Evolutionary conservation across 2,888 invertebrate species (phyloP), one percentile per base, ranked within the genome.

Genomic region (Pecten maximus): DNA sequence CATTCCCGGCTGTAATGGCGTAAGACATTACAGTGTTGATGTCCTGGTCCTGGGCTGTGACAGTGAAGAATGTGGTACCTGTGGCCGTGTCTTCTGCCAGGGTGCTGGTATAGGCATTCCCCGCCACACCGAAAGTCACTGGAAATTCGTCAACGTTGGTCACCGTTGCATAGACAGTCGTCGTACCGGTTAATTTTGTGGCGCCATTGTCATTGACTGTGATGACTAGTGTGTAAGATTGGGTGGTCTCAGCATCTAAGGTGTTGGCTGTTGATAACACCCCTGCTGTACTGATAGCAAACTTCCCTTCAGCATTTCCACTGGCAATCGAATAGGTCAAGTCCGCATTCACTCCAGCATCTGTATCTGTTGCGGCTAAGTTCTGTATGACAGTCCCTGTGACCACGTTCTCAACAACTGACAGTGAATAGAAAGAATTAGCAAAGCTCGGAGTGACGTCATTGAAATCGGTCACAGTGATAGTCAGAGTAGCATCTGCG

Each of bases 1-100:
- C 98, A 96, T 99, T 99, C 3, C 99, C 99, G 1, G 91, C 90
- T 19, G 90, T 88, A 94, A 99, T 98, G 94, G 98, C 98, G 97
- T 99, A 99, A 0, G 98, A 99, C 94, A 99, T 98, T 97, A 98
- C 98, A 0, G 98, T 98, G 97, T 99, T 99, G 96, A 99, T 98
- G 96, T 99, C 99, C n/a, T 97, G 98, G 97, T 99, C 99, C 92
- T 98, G 98, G 0, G 99, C 99, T 74, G 98, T 97, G 2, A 99
- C 98, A 93, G 98, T 98, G 19, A 98, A 98, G 3, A 99, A 98
- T 8, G 98, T 98, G 1, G 98, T 98, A 0, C 99, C 99, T 4
- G 98, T 39, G 0, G 98, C 98, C 95, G 98, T 98, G 96, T 99
- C 99, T 97, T 99, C 99, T 93, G 98, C 98, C 50, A 99, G 97